Base-by-base conservation (phyloP, 1,140 invertebrate species). In the Leptinotarsa texana region DNA sequence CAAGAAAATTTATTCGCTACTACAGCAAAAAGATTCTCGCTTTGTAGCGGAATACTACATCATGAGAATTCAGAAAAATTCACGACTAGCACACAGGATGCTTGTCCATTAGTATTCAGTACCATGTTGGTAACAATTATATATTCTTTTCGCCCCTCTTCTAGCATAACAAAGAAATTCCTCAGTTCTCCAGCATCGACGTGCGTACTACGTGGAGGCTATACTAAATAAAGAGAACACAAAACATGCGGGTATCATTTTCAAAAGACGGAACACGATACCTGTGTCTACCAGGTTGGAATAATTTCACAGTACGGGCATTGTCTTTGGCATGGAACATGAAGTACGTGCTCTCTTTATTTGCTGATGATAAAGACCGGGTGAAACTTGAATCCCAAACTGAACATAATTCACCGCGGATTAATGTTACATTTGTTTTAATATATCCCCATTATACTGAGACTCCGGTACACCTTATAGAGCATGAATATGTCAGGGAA, bases 141-240 rank as follows among this genome's bases (percentile, higher is more conserved):
- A 67, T 67, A 67, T 67, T 67, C 65, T 67, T 67, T 67, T 67
- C 65, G 15, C 15, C 65, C 65, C 65, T 27, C 15, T n/a, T n/a
- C 24, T 22, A 4, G 24, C 42, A 24, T 24, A n/a, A 17, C 24
- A n/a, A 27, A 67, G 65, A 67, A 67, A 67, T 67, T 67, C 22
- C 51, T 57, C 24, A 67, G 21, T 27, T 42, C 65, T 67, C 42
- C 63, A 27, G 65, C 22, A n/a, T 22, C 65, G 65, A 57, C 51
- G 15, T 57, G 51, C n/a, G 13, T 57, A 57, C 18, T 22, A 67
- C 65, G 65, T 67, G 65, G 24, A 67, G 15, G 22, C 6, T 24
- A 67, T 67, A 27, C 27, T 67, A 67, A 65, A 67, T 24, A 24
- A 27, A 22, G 65, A 67, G 65, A 57, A 57, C 15, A 13, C 6